Percentiles rank a stretch among this genome's conserved stretches.
These are phyloP conservation scores for Adelognathus sp. DNA, from an alignment of 2,888 invertebrate species.

Conservation along the genomic window DNA sequence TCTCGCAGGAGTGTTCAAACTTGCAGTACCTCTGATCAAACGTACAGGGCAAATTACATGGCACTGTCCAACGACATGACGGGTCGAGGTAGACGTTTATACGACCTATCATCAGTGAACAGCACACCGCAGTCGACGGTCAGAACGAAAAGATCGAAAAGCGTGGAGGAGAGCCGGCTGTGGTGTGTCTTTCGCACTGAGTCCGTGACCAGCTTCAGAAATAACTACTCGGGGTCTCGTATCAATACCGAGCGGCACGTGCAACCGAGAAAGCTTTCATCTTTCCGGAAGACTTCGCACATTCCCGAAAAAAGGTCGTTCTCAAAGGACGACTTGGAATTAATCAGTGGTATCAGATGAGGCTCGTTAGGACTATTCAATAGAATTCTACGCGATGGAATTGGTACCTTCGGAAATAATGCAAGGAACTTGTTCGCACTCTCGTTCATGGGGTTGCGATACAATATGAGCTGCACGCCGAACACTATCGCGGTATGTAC, in stretches of 20 bases:
- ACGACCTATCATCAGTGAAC: constrained; percentile 24
- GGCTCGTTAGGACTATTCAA: constrained; percentile 47
- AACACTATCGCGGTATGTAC: constrained; percentile 52
- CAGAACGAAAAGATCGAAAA: neutral
- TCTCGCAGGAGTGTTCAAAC: constrained; percentile 18
- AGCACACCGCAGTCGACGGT: constrained; percentile 3
- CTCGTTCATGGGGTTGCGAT: constrained; percentile 50
- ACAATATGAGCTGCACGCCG: constrained; percentile 1
- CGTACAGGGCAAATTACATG: constrained; percentile 16
- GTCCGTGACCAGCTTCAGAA: constrained; percentile 62
- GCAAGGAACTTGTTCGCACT: constrained; percentile 26
- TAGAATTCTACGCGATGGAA: constrained; percentile 44
- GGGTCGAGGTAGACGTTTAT: constrained; percentile 4
- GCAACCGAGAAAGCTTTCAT: constrained; percentile 41
- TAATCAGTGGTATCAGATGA: constrained; percentile 46
- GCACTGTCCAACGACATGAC: constrained; percentile 31
- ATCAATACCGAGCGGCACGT: constrained; percentile 37
- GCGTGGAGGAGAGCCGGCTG: constrained; percentile 58
- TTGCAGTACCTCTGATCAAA: constrained; percentile 33
- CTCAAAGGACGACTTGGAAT: constrained; percentile 31
- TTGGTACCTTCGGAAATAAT: constrained; percentile 42
- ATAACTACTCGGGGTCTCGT: constrained; percentile 47
- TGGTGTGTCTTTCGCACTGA: constrained; percentile 30
- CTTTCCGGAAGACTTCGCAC: neutral
- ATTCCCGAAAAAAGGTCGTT: constrained; percentile 1